A percentile compares a stretch with the other conserved stretches of the same genome.
These are phyloP conservation scores for Malurus splendens DNA, from an alignment of 2,797 vertebrate species.

Conservation along the genomic window DNA sequence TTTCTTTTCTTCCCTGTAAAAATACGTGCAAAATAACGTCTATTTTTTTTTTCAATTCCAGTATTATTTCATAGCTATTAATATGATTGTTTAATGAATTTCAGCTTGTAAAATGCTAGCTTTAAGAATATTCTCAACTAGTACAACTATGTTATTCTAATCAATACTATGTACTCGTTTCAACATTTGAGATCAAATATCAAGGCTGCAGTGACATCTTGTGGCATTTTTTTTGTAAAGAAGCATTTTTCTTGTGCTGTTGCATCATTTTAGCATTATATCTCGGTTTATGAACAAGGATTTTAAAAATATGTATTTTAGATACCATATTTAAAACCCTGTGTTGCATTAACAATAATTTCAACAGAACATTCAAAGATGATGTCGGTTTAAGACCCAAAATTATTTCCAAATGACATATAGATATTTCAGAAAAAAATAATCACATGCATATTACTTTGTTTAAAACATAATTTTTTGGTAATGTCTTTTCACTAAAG, in stretches of 20 bases:
- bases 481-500: not conserved
- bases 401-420: not conserved
- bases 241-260: not conserved
- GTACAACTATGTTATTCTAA: not conserved
- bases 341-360: not conserved
- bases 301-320: not conserved
- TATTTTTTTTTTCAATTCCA: not conserved
- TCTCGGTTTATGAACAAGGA: not conserved
- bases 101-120: not conserved
- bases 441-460: not conserved
- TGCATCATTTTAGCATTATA: not conserved
- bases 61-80: not conserved
- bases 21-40: not conserved
- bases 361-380: not conserved
- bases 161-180: not conserved
- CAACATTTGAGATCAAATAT: not conserved
- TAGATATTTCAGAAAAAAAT: not conserved
- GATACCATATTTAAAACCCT: not conserved
- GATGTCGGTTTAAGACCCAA: not conserved
- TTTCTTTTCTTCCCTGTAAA: not conserved
- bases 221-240: constrained; percentile 15
- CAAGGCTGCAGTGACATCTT: constrained; percentile 35
- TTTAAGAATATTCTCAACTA: not conserved
- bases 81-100: not conserved
- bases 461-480: not conserved